Evolutionary conservation across 1,140 invertebrate species (phyloP), one percentile per base, ranked within the genome.

Genomic region (Dendrolimus punctatus): DNA sequence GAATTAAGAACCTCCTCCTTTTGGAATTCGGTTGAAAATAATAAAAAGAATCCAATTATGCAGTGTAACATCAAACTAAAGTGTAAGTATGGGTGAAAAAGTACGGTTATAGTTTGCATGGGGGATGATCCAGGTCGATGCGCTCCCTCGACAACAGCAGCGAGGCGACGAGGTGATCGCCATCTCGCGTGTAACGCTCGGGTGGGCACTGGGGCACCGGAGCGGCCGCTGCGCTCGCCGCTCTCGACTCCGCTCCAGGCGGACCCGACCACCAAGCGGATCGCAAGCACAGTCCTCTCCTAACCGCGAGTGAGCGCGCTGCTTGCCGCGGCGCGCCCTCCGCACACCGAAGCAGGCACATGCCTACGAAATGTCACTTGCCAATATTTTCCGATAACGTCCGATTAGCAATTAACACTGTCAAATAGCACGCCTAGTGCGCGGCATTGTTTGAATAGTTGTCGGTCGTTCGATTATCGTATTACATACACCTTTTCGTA

Each of bases 291-390:
- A 83, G 80, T 84, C 58, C 76, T 72, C 73, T 73, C 65, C 68
- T 72, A 80, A 72, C 78, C 76, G 80, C 80, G 73, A 77, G 72
- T 73, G 78, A 84, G 78, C 75, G 76, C 76, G 80, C 75, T 77
- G 79, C 76, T 70, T 82, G 62, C 64, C 65, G 73, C 78, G 74
- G 77, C 76, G 77, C 70, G 75, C 71, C 68, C 73, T 77, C 73
- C 63, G 63, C 69, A 65, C 68, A 62, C 52, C 64, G 66, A 66
- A 68, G 57, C 66, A 68, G 65, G 75, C 76, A 73, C 71, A 80
- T 84, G 75, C 68, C 68, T 73, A 64, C 78, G 73, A 73, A 76
- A 79, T 77, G 72, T 76, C 72, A 78, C 55, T 66, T 73, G 73
- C 71, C 73, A 71, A 66, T 68, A 65, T 65, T 69, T 59, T 51